These are phyloP conservation scores for Leptinotarsa defecta DNA, from an alignment of 1,140 invertebrate species.

Conservation along the genomic window DNA sequence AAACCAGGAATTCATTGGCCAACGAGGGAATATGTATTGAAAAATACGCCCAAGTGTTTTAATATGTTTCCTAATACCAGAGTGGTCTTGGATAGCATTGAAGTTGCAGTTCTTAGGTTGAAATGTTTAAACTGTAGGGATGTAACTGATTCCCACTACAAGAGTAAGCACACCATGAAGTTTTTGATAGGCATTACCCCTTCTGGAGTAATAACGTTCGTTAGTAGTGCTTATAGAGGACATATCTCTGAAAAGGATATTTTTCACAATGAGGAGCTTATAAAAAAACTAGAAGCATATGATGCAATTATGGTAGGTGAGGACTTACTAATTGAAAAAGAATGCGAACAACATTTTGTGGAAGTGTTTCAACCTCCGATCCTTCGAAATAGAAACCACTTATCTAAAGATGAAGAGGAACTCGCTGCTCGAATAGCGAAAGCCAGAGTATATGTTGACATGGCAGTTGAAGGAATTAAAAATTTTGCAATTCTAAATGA, in stretches of 20 bases:
- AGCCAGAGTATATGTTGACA: conserved; percentile 33
- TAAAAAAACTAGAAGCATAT: conserved; percentile 38
- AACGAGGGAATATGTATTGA: conserved; percentile 12
- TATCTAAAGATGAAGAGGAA: not conserved
- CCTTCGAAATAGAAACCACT: conserved; percentile 11
- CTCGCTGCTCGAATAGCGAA: not conserved
- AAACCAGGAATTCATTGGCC: conserved; percentile 10
- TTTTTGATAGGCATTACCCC: conserved; percentile 46
- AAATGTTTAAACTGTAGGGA: conserved; percentile 14
- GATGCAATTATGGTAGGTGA: conserved; percentile 48
- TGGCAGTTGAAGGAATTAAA: conserved; percentile 23
- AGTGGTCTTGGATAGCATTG: conserved; percentile 30
- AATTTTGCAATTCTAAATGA: conserved; percentile 29
- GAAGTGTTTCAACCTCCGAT: conserved; percentile 27
- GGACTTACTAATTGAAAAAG: conserved; percentile 33
- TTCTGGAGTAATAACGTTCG: conserved; percentile 44
- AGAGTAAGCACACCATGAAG: conserved; percentile 45
- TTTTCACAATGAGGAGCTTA: conserved; percentile 38
- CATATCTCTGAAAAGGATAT: conserved; percentile 42
- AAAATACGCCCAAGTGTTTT: conserved; percentile 28
- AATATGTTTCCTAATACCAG: conserved; percentile 23
- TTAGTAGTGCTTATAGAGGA: conserved; percentile 45
- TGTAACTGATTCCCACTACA: conserved; percentile 23
- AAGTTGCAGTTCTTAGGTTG: conserved; percentile 16
- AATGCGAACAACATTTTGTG: conserved; percentile 16